Evolutionary conservation across 2,113 vertebrate species (phyloP).

Genomic region (Poeciliopsis occidentalis): DNA sequence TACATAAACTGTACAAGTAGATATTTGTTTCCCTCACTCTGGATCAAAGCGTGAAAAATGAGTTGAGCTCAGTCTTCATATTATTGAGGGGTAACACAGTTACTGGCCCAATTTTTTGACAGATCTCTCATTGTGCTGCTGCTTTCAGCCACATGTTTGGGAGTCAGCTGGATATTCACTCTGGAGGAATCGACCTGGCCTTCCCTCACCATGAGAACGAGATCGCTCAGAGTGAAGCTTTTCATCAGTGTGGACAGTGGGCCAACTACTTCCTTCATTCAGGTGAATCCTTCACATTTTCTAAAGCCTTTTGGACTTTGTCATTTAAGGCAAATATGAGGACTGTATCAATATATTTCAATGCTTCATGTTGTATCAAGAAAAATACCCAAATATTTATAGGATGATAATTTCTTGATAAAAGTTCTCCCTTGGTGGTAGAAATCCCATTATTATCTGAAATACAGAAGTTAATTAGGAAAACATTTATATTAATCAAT

Average conservation of each 20-base stretch:
- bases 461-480: too few relatives aligned
- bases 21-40: too few relatives aligned
- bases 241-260: conserved; percentile 92
- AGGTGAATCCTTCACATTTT: conserved; percentile 71
- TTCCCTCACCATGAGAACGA: conserved; percentile 99
- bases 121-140: neutral
- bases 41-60: too few relatives aligned
- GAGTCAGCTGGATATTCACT: conserved; percentile 91
- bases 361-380: too few relatives aligned
- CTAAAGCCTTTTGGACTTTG: neutral
- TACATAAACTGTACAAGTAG: too few relatives aligned
- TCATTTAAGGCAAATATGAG: neutral
- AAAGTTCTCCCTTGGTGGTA: too few relatives aligned
- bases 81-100: too few relatives aligned
- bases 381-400: too few relatives aligned
- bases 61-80: too few relatives aligned
- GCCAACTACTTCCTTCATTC: conserved; percentile 96
- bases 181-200: conserved; percentile 91
- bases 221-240: conserved; percentile 92
- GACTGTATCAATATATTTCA: neutral
- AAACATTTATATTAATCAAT: too few relatives aligned
- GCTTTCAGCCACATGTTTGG: conserved; percentile 88
- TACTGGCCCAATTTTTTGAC: neutral
- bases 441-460: too few relatives aligned
- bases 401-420: too few relatives aligned